Conservation (phyloP, 2,797 vertebrate species). For the Jordanella pulchra region DNA sequence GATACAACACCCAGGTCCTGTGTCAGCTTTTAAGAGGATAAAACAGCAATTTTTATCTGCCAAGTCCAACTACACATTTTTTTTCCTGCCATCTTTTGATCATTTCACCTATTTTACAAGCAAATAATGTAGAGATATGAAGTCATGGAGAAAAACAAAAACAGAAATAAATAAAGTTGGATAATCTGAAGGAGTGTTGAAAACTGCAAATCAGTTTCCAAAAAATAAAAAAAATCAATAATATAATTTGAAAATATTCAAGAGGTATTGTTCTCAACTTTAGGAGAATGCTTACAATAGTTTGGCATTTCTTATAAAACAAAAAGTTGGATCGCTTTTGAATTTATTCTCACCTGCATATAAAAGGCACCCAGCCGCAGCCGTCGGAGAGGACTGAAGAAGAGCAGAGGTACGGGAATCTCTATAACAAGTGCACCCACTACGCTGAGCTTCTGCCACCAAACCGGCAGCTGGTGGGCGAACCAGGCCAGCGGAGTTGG, state of each 20-base stretch:
- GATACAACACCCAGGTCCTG: too few relatives aligned
- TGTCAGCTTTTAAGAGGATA: not conserved
- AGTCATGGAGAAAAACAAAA: not conserved
- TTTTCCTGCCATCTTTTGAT: not conserved
- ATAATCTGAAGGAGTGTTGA: not conserved
- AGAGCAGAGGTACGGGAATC: constrained; percentile 84
- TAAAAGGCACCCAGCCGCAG: constrained; percentile 88
- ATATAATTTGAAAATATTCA: not conserved
- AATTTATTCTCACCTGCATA: constrained; percentile 80
- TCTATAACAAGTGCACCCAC: constrained; percentile 87
- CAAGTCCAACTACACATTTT: too few relatives aligned
- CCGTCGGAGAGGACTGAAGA: constrained; percentile 88
- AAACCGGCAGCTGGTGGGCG: constrained; percentile 90
- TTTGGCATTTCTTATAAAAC: too few relatives aligned
- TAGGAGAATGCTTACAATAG: not conserved
- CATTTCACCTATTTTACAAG: too few relatives aligned
- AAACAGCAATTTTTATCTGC: not conserved
- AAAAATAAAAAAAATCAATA: too few relatives aligned
- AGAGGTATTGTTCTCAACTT: not conserved
- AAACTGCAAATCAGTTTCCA: too few relatives aligned
- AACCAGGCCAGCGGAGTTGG: constrained; percentile 90
- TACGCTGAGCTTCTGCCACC: constrained; percentile 91
- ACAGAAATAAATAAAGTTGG: not conserved
- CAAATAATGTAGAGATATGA: too few relatives aligned
- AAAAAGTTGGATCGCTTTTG: not conserved